A percentile compares a stretch with the other conserved stretches of the same genome.
Evolutionary conservation across 2,113 vertebrate genomes (phyloP).

Genomic region (human): GRCh38 chr21:39876001-39876500

Average conservation of each 20-base stretch:
- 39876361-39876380: neutral
- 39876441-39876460: neutral
- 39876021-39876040: neutral
- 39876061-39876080: neutral
- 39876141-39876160: neutral
- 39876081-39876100: too few species aligned
- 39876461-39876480: neutral
- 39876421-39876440: neutral
- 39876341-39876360: neutral
- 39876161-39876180: neutral
- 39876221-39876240: neutral
- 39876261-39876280: rapidly evolving
- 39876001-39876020: neutral
- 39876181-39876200: too few species aligned
- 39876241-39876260: neutral
- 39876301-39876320: neutral
- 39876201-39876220: neutral
- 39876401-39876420: neutral
- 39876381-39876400: neutral
- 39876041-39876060: neutral
- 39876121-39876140: neutral
- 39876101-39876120: too few species aligned
- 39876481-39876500: neutral
- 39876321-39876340: neutral
- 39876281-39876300: rapidly evolving